Conservation (phyloP, 1,140 invertebrate genomes). For the Bemisia tabaci region DNA sequence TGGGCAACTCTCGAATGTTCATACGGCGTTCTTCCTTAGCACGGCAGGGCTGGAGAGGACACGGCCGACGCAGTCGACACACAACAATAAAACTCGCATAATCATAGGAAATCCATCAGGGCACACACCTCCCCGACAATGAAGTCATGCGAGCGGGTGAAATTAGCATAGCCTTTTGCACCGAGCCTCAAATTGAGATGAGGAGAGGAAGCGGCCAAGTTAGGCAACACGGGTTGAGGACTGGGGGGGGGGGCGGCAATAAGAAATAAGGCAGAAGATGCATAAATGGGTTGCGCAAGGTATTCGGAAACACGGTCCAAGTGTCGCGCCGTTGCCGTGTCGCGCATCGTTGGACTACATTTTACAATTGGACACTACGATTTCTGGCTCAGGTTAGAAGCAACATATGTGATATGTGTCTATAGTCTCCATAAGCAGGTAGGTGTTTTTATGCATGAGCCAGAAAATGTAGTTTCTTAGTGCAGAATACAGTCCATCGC, state of each 20-base stretch:
- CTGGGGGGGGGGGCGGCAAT: not conserved
- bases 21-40: not conserved
- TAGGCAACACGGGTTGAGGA: not conserved
- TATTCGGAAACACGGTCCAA: not conserved
- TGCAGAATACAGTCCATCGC: no score
- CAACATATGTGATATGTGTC: no score
- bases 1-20: no score
- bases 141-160: not conserved
- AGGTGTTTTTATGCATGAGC: no score
- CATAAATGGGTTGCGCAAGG: not conserved
- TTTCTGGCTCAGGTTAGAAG: no score
- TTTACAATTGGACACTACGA: no score
- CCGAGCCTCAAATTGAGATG: not conserved
- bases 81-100: not conserved
- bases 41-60: no score
- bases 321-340: no score
- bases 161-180: not conserved
- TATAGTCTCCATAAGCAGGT: no score
- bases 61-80: no score
- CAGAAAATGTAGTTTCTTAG: no score
- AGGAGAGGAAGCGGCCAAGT: not conserved
- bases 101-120: not conserved
- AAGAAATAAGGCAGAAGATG: not conserved
- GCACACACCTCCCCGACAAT: not conserved
- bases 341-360: no score